A percentile compares a stretch with the other conserved stretches of the same genome.
Conservation (phyloP, 2,797 vertebrate genomes). For the Pantherophis vulpinus region DNA sequence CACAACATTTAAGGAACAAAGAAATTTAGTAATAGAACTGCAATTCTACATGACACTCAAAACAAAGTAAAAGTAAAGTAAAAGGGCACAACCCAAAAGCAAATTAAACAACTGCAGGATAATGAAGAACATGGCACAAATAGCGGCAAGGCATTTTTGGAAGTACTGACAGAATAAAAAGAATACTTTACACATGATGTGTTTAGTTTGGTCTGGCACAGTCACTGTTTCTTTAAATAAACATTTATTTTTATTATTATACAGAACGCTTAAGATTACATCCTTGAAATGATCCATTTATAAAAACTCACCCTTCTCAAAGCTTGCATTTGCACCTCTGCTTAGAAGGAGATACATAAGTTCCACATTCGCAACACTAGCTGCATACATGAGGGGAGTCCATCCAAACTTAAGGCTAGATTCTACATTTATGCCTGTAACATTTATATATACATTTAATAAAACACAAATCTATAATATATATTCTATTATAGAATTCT, state of each 20-base stretch:
- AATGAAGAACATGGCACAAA: background rate
- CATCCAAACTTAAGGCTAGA: slow-evolving; percentile 82
- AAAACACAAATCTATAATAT: background rate
- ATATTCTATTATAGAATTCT: background rate
- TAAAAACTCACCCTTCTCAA: slow-evolving; percentile 83
- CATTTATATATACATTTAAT: slow-evolving; percentile 1
- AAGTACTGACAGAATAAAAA: background rate
- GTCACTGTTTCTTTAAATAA: background rate
- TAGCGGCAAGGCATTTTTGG: background rate
- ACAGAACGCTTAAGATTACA: background rate
- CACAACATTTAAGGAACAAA: background rate
- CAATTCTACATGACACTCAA: background rate
- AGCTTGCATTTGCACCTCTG: slow-evolving; percentile 88
- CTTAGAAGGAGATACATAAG: slow-evolving; percentile 84
- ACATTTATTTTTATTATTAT: background rate
- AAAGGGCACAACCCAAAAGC: background rate
- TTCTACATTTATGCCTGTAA: slow-evolving; percentile 85
- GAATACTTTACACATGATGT: background rate
- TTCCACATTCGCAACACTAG: slow-evolving; percentile 76
- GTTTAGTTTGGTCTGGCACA: background rate
- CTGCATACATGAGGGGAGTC: slow-evolving; percentile 93
- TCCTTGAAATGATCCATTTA: background rate
- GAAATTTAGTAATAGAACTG: background rate
- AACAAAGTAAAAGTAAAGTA: background rate
- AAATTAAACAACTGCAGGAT: background rate